phyloP scores from a whole-genome alignment of 2,797 vertebrate genomes.

The Merluccius polli region DNA sequence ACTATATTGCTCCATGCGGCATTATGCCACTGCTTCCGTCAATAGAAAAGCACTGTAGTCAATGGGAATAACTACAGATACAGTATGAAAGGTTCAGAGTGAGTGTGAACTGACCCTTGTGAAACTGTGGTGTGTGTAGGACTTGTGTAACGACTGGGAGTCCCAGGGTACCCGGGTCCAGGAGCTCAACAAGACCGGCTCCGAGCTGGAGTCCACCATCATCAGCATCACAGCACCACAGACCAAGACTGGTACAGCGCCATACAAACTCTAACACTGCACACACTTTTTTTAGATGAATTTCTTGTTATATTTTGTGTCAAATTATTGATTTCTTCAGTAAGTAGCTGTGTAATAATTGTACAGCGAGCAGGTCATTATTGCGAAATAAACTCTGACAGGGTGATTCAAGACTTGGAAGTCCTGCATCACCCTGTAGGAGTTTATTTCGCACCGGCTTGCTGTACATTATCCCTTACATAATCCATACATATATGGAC shows the following conservation, averaged over 20 bases:
- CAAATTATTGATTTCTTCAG: too few species aligned
- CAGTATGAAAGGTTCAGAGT: background rate
- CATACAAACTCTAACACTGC: slow-evolving; percentile 1
- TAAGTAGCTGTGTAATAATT: too few species aligned
- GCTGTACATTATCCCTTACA: too few species aligned
- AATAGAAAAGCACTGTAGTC: background rate
- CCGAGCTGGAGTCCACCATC: slow-evolving; percentile 87
- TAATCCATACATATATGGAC: background rate
- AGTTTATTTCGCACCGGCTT: too few species aligned
- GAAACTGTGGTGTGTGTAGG: slow-evolving; percentile 62
- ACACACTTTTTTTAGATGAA: too few species aligned
- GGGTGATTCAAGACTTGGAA: too few species aligned
- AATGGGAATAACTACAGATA: background rate
- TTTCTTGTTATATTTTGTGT: too few species aligned
- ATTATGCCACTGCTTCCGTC: background rate
- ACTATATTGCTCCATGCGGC: background rate
- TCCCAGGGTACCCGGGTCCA: slow-evolving; percentile 78
- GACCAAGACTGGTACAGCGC: slow-evolving; percentile 78
- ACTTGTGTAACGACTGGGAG: slow-evolving; percentile 84
- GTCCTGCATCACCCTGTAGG: too few species aligned
- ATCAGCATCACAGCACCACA: slow-evolving; percentile 86
- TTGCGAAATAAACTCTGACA: too few species aligned
- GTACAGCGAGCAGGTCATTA: too few species aligned
- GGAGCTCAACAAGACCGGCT: slow-evolving; percentile 82
- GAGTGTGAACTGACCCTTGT: background rate